Percentiles rank a stretch among this genome's conserved stretches.
phyloP scores from a whole-genome alignment of 2,888 invertebrate species.

The Drosophila nr. fundita region DNA sequence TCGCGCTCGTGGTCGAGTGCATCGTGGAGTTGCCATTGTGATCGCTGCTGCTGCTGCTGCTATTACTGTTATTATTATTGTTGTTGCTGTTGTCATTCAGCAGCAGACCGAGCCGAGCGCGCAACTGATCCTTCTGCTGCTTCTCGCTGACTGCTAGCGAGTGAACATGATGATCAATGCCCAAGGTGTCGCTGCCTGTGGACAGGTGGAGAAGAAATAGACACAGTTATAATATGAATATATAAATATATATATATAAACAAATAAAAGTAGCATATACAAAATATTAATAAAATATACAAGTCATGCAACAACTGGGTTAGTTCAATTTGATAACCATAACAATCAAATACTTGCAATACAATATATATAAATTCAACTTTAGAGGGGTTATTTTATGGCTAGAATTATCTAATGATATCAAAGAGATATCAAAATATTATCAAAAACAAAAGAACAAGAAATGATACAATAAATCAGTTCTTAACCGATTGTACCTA shows the following conservation, averaged over 20 bases:
- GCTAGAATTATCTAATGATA: background rate
- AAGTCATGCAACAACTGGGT: background rate
- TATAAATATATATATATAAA: background rate
- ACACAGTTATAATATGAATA: background rate
- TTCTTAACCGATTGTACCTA: background rate
- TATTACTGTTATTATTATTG: conserved; percentile 21
- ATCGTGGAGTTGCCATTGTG: conserved; percentile 76
- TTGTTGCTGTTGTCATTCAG: conserved; percentile 69
- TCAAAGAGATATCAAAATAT: background rate
- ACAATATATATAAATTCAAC: background rate
- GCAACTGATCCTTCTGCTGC: conserved; percentile 83
- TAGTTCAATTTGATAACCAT: background rate
- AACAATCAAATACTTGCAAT: background rate
- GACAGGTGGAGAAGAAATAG: background rate
- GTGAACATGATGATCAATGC: conserved; percentile 64
- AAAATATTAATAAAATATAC: background rate
- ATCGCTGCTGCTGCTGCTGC: conserved; percentile 70
- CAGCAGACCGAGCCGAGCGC: conserved; percentile 82
- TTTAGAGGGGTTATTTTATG: background rate
- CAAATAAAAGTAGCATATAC: background rate
- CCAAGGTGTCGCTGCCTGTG: conserved; percentile 75
- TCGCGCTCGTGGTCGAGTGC: conserved; percentile 63
- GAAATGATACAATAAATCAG: background rate
- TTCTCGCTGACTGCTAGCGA: conserved; percentile 71
- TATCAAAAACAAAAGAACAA: background rate